phyloP scores from a whole-genome alignment of 2,888 invertebrate genomes.

The Volucella zonaria region DNA sequence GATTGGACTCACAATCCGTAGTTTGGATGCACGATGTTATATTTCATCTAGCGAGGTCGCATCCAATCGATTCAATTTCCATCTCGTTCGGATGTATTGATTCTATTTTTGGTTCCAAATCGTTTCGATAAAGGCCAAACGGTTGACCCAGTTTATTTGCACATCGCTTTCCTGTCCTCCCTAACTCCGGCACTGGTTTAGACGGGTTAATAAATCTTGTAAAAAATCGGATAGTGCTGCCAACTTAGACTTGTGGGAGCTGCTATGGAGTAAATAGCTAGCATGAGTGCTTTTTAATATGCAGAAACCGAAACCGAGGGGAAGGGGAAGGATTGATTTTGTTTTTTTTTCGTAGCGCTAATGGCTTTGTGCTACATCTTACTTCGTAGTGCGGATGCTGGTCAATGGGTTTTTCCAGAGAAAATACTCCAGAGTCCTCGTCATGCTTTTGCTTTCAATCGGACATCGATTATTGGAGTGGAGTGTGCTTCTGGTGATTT shows the following conservation, averaged over 20 bases:
- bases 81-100: slow-evolving; percentile 2
- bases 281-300: slow-evolving; percentile 10
- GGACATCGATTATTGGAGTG: slow-evolving; percentile 44
- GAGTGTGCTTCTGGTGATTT: slow-evolving; percentile 25
- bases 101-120: slow-evolving; percentile 53
- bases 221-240: background rate
- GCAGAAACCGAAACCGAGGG: background rate
- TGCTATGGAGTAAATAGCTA: background rate
- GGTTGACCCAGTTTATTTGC: slow-evolving; percentile 66
- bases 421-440: slow-evolving; percentile 21
- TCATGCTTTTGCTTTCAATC: slow-evolving; percentile 63
- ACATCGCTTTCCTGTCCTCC: slow-evolving; percentile 37
- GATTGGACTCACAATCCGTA: too few relatives aligned
- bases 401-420: slow-evolving; percentile 55
- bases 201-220: slow-evolving; percentile 47
- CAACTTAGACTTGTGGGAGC: background rate
- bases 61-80: too few relatives aligned
- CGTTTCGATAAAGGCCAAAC: slow-evolving; percentile 49
- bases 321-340: slow-evolving; percentile 7
- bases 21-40: too few relatives aligned
- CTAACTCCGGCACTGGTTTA: background rate
- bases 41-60: too few relatives aligned
- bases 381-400: slow-evolving; percentile 19
- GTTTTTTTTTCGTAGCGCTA: slow-evolving; percentile 46
- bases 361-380: slow-evolving; percentile 62